Evolutionary conservation across 1,140 invertebrate genomes (phyloP).

Genomic region (Temnothorax nylanderi): DNA sequence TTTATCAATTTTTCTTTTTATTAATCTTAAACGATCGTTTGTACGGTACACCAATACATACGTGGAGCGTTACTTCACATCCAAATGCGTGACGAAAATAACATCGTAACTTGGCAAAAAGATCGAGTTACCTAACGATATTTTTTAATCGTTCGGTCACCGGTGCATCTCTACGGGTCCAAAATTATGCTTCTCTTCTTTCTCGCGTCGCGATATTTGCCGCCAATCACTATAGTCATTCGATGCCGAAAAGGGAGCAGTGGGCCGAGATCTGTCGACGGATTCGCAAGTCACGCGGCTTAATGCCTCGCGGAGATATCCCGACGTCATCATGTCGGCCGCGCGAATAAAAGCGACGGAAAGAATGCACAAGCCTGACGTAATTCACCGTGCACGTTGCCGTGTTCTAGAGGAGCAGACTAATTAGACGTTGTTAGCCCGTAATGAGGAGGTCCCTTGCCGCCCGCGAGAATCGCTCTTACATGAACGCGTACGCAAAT

Average conservation of each 20-base stretch:
- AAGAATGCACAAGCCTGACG: slow-evolving; percentile 22
- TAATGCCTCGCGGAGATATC: slow-evolving; percentile 47
- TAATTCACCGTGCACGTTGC: slow-evolving; percentile 23
- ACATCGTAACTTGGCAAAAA: background rate
- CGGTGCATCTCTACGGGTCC: background rate
- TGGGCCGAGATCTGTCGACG: slow-evolving; percentile 43
- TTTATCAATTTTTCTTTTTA: background rate
- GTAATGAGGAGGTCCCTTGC: slow-evolving; percentile 21
- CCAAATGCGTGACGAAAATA: background rate
- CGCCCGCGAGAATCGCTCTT: slow-evolving; percentile 35
- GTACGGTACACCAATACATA: too few species aligned
- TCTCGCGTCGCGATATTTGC: slow-evolving; percentile 38
- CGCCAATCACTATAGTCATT: background rate
- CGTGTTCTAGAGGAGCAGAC: slow-evolving; percentile 28
- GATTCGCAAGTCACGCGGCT: slow-evolving; percentile 50
- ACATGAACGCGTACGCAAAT: slow-evolving; percentile 31
- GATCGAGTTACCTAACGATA: slow-evolving; percentile 17
- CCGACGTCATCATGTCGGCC: slow-evolving; percentile 23
- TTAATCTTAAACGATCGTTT: background rate
- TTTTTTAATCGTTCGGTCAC: slow-evolving; percentile 1
- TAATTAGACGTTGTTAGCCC: slow-evolving; percentile 40
- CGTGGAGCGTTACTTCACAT: background rate
- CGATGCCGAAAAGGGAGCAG: slow-evolving; percentile 42
- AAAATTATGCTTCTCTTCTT: slow-evolving; percentile 25
- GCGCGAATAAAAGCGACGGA: slow-evolving; percentile 37